Percentiles rank a stretch among this genome's conserved stretches.
These are phyloP conservation scores for Cecidostiba fungosa DNA, from an alignment of 2,888 invertebrate species.

Conservation along the genomic window DNA sequence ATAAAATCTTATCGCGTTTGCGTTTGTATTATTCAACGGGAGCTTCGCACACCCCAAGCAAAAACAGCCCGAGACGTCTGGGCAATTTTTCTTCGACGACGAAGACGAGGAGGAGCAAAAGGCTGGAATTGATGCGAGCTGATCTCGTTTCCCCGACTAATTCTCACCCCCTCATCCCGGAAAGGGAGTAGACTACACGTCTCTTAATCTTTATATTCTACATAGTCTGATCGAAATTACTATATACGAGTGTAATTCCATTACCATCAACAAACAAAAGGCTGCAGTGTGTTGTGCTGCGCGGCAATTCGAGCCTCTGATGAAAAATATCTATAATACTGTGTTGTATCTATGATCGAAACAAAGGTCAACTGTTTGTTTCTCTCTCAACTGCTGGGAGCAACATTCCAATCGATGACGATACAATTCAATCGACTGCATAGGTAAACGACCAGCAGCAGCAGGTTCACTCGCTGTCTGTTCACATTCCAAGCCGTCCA, in stretches of 20 bases:
- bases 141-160: neutral
- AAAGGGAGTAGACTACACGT: neutral
- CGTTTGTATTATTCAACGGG: constrained; percentile 4
- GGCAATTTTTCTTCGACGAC: constrained; percentile 23
- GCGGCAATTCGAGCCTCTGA: too few species aligned
- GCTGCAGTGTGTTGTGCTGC: too few species aligned
- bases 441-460: constrained; percentile 20
- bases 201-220: neutral
- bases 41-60: neutral
- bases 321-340: too few species aligned
- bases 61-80: constrained; percentile 8
- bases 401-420: neutral
- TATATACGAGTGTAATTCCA: too few species aligned
- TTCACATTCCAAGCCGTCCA: constrained; percentile 35
- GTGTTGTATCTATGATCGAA: neutral
- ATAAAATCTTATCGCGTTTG: constrained; percentile 11
- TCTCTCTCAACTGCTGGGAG: neutral
- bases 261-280: too few species aligned
- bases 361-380: neutral
- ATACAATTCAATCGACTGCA: neutral
- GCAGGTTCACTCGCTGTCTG: too few species aligned
- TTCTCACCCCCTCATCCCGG: neutral
- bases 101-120: neutral
- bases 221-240: neutral
- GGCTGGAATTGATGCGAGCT: constrained; percentile 8